Conservation (phyloP, 2,888 invertebrate genomes). For the Ecliptopera silaceata region DNA sequence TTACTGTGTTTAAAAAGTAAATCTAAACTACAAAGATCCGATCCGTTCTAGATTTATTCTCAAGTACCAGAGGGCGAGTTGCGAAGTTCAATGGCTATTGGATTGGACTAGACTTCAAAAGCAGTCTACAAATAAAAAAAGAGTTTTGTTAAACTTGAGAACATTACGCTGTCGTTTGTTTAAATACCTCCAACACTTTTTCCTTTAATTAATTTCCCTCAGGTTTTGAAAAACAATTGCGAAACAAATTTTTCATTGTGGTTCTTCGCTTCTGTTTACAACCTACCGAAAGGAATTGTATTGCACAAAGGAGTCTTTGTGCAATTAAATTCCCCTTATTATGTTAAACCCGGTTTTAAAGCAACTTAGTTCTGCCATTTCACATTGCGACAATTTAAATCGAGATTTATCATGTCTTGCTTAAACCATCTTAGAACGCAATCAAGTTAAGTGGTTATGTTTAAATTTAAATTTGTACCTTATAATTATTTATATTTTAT, state of each 20-base stretch:
- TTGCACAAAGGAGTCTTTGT: neutral
- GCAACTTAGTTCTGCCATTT: neutral
- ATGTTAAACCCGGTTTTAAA: neutral
- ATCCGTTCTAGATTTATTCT: constrained; percentile 42
- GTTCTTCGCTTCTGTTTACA: constrained; percentile 7
- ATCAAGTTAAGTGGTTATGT: neutral
- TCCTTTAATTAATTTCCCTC: constrained; percentile 23
- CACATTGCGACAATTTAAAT: neutral
- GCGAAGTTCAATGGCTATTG: constrained; percentile 20
- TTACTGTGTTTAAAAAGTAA: neutral
- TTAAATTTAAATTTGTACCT: neutral
- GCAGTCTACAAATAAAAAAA: too few relatives aligned
- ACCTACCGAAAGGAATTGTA: neutral
- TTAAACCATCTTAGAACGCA: neutral
- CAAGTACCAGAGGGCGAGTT: constrained; percentile 11
- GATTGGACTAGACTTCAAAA: too few relatives aligned
- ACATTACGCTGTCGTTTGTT: constrained; percentile 18
- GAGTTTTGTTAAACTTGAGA: constrained; percentile 24
- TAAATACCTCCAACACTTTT: constrained; percentile 19
- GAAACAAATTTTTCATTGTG: constrained; percentile 10
- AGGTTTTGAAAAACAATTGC: constrained; percentile 10
- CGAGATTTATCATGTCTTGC: neutral
- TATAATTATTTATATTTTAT: too few relatives aligned
- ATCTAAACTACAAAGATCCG: neutral
- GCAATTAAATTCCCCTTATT: neutral